Percentiles rank a stretch among this genome's conserved stretches.
These are phyloP conservation scores for Ormyrus thymus DNA, from an alignment of 2,888 invertebrate genomes.

Conservation along the genomic window DNA sequence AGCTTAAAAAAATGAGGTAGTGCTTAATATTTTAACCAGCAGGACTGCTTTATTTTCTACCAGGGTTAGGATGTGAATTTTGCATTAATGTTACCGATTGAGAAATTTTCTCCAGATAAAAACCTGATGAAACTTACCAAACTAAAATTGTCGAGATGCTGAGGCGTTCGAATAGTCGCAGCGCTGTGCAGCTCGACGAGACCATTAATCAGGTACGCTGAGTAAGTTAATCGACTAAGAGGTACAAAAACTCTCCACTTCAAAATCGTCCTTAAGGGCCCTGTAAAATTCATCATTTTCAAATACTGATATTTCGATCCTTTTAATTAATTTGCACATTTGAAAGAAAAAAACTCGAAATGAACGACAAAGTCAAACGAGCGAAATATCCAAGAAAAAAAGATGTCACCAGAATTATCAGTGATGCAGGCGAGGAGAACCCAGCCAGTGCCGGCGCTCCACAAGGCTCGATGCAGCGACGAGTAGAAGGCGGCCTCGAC, in stretches of 20 bases:
- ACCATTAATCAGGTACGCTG: slow-evolving; percentile 84
- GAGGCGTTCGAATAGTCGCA: slow-evolving; percentile 79
- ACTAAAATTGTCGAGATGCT: slow-evolving; percentile 79
- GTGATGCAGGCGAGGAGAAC: slow-evolving; percentile 79
- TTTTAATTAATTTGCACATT: not conserved
- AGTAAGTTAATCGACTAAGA: slow-evolving; percentile 82
- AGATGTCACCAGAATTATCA: slow-evolving; percentile 78
- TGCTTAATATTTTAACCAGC: too few relatives aligned
- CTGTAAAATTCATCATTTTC: slow-evolving; percentile 70
- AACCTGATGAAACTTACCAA: slow-evolving; percentile 76
- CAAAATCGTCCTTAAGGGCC: slow-evolving; percentile 77
- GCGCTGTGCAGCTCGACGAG: slow-evolving; percentile 81
- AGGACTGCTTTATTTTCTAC: too few relatives aligned
- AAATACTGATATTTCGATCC: too few relatives aligned
- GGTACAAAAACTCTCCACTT: slow-evolving; percentile 81
- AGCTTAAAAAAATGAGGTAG: too few relatives aligned
- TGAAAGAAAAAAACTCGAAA: not conserved
- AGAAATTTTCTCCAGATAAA: too few relatives aligned
- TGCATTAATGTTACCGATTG: too few relatives aligned
- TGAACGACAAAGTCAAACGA: not conserved
- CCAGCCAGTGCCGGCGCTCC: slow-evolving; percentile 84
- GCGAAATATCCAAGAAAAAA: not conserved
- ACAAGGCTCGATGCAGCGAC: slow-evolving; percentile 81
- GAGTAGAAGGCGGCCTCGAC: slow-evolving; percentile 82
- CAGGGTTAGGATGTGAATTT: too few relatives aligned